Base-by-base conservation (phyloP, 2,888 invertebrate species). In the Slavum lentiscoides region DNA sequence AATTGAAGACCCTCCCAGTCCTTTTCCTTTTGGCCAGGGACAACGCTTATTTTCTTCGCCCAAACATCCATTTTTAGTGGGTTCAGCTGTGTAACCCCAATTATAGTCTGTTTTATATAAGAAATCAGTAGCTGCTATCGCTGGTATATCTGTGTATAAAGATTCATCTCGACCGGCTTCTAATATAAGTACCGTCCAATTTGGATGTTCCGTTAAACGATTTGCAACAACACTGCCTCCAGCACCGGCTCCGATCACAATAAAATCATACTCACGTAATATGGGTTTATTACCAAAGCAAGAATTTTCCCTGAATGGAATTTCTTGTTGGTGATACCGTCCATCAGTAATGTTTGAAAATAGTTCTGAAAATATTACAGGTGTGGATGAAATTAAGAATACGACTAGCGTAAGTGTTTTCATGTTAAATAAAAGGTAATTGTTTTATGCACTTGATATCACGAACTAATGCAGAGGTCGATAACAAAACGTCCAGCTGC, bases 201-300 rank as follows among this genome's bases (percentile, higher is more conserved):
- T 85, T 6, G 86, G 85, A 75, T 88, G 89, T 86, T 93, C 92
- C 0, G 91, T 89, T 0, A 93, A 87, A 2, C 93, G 88, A 84
- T 92, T 90, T 0, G 93, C 93, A 15, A 93, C 84, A 0, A 90
- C 91, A 0, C 92, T 90, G 0, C 93, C 93, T 0, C 91, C 90
- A 0, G 92, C 90, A 0, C 93, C 92, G 0, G 91, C 91, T 0
- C 93, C 92, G 0, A 93, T 83, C 1, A 85, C 83, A 55, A 85
- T 84, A 83, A 84, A 85, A 82, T 85, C 85, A 82, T 85, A 85
- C 66, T 84, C 84, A 49, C 80, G 69, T 15, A 83, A 68, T 30
- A 84, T 83, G 15, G 84, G 84, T 74, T 81, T 82, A 80, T 84
- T 83, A 49, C 83, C 83, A 30, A 83, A 62, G 66, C 68, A 83